Evolutionary conservation across 2,797 vertebrate genomes (phyloP), one percentile per base, ranked within the genome.

Genomic region (Linurgus olivaceus): DNA sequence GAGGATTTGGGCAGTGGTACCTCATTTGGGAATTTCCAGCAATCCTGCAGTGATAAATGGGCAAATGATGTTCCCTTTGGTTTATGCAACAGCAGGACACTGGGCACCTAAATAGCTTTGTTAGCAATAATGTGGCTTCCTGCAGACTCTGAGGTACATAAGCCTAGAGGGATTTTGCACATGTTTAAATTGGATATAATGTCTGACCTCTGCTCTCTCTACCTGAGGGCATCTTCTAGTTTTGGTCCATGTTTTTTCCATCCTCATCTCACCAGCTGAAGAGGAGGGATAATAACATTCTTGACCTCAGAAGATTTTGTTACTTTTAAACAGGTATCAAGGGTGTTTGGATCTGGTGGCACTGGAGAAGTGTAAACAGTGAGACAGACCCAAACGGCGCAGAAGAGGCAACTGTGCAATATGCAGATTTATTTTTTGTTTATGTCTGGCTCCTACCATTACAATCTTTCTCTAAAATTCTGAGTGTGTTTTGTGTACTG

Each of bases 11-110:
- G 79, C 80, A 59, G 38, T 35, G 54, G 12, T 65, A 51, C 54
- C 62, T 90, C 50, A 29, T 78, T 50, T 81, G 74, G 70, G 83
- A 81, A 78, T 90, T 93, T 88, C 38, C 45, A 51, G 2, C 54
- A 61, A 61, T 92, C 76, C 76, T 88, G 86, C 54, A 37, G 86
- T 33, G 91, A 90, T 90, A 94, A 86, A 58, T 82, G 26, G 37
- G 48, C 57, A 52, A 52, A 61, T 82, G 45, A 77, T 83, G 14
- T 71, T 94, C 59, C 24, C 38, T 91, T 85, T 89, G 84, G 45
- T 80, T 93, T 89, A 19, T 24, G 7, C 17, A 91, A 14, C 70
- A 89, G 52, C 68, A 77, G 93, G 75, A 74, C 0, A 0, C 23
- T 61, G 85, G 57, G 28, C 38, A 89, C 45, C 55, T 76, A 71